Percentiles rank a stretch among this genome's conserved stretches.
These are phyloP conservation scores for Pyrgus malvae DNA, from an alignment of 2,888 invertebrate genomes.

Conservation along the genomic window DNA sequence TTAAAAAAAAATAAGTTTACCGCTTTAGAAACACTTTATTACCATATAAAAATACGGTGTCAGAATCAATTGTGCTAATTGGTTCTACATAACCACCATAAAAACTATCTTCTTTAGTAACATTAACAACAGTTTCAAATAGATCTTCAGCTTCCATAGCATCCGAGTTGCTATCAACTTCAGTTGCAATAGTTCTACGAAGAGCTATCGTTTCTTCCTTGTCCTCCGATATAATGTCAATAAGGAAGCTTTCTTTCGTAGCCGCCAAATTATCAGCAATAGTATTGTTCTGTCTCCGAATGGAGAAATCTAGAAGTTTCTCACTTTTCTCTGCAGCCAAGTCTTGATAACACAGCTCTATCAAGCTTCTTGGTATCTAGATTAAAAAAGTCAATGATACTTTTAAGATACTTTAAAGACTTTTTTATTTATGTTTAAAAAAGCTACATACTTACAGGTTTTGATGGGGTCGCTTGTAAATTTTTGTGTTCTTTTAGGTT, in stretches of 20 bases:
- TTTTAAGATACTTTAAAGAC: too few relatives aligned
- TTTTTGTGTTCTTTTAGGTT: constrained; percentile 35
- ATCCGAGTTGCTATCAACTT: constrained; percentile 40
- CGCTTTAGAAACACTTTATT: constrained; percentile 21
- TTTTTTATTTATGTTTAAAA: neutral
- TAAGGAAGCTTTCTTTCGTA: constrained; percentile 51
- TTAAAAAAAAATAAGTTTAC: neutral
- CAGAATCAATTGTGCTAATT: constrained; percentile 48
- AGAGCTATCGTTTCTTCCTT: constrained; percentile 55
- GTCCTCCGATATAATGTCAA: constrained; percentile 56
- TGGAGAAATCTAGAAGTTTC: neutral
- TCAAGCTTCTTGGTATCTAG: constrained; percentile 61
- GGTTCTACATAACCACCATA: constrained; percentile 41
- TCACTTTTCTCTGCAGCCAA: constrained; percentile 29
- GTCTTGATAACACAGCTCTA: constrained; percentile 51
- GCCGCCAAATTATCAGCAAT: constrained; percentile 38
- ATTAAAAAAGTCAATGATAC: constrained; percentile 29
- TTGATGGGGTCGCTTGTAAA: constrained; percentile 42
- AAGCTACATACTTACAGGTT: constrained; percentile 48
- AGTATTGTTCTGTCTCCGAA: constrained; percentile 15
- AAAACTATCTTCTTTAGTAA: constrained; percentile 46
- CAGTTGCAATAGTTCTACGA: constrained; percentile 55
- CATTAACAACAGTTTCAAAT: constrained; percentile 43
- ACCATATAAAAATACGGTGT: constrained; percentile 68
- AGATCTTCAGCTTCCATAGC: constrained; percentile 43